Evolutionary conservation across 1,140 invertebrate species (phyloP).

Genomic region (Pachypsylla venusta): DNA sequence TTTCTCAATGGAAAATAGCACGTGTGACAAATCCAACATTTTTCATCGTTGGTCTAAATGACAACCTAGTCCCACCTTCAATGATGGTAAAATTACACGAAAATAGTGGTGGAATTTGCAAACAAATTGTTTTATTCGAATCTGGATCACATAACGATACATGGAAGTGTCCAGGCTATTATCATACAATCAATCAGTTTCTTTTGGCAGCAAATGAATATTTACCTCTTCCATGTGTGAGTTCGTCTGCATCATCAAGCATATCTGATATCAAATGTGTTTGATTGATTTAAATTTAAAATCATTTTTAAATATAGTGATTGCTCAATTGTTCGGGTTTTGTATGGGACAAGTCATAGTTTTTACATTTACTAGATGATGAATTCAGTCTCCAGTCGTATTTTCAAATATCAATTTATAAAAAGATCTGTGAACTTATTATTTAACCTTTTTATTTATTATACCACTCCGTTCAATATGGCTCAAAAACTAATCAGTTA

Average conservation of each 20-base stretch:
- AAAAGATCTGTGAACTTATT: too few species aligned
- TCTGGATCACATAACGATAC: conserved; percentile 79
- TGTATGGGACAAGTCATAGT: too few species aligned
- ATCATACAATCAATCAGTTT: conserved; percentile 20
- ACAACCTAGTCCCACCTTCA: conserved; percentile 63
- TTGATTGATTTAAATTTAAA: too few species aligned
- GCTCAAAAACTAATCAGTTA: too few species aligned
- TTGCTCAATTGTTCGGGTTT: too few species aligned
- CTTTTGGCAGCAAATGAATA: conserved; percentile 14
- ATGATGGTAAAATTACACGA: conserved; percentile 72
- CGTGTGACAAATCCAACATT: conserved; percentile 50
- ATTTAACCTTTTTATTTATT: too few species aligned
- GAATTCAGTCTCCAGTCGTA: too few species aligned
- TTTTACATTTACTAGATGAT: too few species aligned
- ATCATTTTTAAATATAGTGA: too few species aligned
- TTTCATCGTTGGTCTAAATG: conserved; percentile 65
- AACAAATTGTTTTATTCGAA: conserved; percentile 53
- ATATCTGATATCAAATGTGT: conserved; percentile 6
- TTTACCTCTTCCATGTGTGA: conserved; percentile 10
- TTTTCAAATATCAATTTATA: too few species aligned
- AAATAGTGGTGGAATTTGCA: conserved; percentile 47
- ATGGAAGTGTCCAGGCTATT: conserved; percentile 39
- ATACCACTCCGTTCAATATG: too few species aligned
- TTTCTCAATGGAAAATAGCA: conserved; percentile 51
- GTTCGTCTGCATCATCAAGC: neutral